Evolutionary conservation across 23 tunicate species (phyloP).

Genomic region (Clavelina lepadiformis): DNA sequence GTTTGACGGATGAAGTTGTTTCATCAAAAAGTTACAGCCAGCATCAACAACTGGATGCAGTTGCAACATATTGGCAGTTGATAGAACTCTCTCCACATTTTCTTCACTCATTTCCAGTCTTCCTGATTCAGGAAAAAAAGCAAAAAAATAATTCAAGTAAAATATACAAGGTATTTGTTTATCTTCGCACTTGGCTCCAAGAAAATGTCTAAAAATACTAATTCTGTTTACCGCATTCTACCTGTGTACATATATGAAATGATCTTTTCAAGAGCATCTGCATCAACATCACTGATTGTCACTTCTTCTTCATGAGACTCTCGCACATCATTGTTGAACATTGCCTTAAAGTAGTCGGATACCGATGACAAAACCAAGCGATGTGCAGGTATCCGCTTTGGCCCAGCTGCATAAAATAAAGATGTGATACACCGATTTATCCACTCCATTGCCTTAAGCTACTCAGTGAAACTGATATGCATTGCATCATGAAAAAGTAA

Average conservation of each 20-base stretch:
- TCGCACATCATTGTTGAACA: conserved; percentile 64
- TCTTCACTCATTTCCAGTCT: conserved; percentile 74
- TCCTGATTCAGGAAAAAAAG: conserved; percentile 27
- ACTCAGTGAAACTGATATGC: too few relatives aligned
- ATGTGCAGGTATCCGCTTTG: conserved; percentile 75
- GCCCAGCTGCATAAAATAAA: conserved; percentile 34
- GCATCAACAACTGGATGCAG: conserved; percentile 65
- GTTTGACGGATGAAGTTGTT: conserved; percentile 90
- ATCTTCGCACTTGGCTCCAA: neutral
- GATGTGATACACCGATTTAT: neutral
- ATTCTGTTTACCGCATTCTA: neutral
- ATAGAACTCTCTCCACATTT: conserved; percentile 74
- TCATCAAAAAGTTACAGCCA: conserved; percentile 52
- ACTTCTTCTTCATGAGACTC: conserved; percentile 64
- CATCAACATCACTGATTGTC: conserved; percentile 46
- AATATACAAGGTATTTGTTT: neutral
- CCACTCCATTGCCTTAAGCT: too few relatives aligned
- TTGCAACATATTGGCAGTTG: conserved; percentile 83
- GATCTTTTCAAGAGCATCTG: conserved; percentile 49
- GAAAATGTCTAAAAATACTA: neutral
- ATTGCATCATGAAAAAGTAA: too few relatives aligned
- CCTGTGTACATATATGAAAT: conserved; percentile 84
- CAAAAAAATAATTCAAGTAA: neutral
- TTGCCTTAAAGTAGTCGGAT: conserved; percentile 91
- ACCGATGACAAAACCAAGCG: conserved; percentile 70